These are phyloP conservation scores for Belgica antarctica DNA, from an alignment of 2,888 invertebrate genomes.

Conservation along the genomic window DNA sequence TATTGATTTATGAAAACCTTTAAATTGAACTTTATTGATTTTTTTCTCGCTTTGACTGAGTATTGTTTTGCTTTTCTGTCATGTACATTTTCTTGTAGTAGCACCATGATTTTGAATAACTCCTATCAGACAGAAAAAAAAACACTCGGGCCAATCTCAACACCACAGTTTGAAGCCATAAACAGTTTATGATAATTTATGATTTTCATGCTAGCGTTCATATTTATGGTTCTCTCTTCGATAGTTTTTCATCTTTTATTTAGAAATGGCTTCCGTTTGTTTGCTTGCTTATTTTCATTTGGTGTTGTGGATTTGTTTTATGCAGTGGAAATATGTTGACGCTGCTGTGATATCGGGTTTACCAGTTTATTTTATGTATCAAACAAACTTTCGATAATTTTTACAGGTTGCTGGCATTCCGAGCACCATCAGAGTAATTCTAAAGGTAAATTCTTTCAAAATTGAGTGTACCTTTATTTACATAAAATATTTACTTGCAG, in stretches of 20 bases:
- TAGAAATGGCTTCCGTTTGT: neutral
- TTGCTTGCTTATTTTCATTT: neutral
- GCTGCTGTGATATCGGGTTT: neutral
- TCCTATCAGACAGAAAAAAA: too few relatives aligned
- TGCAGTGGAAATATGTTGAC: neutral
- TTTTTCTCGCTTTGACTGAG: conserved; percentile 4
- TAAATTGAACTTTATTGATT: conserved; percentile 23
- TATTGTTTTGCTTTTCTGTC: neutral
- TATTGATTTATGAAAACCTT: conserved; percentile 30
- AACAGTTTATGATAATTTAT: conserved; percentile 41
- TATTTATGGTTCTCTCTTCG: conserved; percentile 11
- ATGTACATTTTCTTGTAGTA: conserved; percentile 5
- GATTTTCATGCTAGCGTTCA: conserved; percentile 6
- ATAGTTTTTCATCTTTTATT: conserved; percentile 22
- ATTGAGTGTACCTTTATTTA: too few relatives aligned
- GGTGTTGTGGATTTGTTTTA: neutral
- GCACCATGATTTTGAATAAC: too few relatives aligned
- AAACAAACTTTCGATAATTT: neutral
- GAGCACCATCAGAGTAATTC: conserved; percentile 60
- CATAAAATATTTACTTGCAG: too few relatives aligned
- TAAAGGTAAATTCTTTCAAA: too few relatives aligned
- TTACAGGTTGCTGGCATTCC: conserved; percentile 63
- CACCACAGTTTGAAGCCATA: conserved; percentile 33
- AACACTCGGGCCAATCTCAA: conserved; percentile 11
- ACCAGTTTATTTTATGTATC: neutral